These are phyloP conservation scores for Macroglossus sobrinus DNA, from an alignment of 2,113 vertebrate species.

Conservation along the genomic window DNA sequence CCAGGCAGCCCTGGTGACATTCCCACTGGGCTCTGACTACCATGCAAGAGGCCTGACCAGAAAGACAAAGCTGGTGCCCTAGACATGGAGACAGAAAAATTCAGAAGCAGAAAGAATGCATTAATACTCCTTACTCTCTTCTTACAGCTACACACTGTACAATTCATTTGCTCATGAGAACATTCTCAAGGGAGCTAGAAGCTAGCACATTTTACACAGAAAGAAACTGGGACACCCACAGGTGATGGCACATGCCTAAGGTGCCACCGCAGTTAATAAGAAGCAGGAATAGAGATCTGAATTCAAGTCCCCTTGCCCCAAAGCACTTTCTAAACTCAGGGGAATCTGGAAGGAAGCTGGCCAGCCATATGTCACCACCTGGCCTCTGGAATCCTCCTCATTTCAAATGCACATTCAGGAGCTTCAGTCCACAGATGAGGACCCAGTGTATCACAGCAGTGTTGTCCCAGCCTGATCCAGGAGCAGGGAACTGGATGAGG, in stretches of 20 bases:
- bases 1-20: neutral
- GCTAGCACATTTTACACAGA: neutral
- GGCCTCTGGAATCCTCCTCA: neutral
- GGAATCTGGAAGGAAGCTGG: neutral
- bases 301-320: too few species aligned
- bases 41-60: neutral
- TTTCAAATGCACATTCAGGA: neutral
- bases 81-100: rapidly evolving
- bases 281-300: neutral
- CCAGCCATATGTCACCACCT: too few species aligned
- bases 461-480: neutral
- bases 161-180: neutral
- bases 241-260: neutral
- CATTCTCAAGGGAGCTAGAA: neutral
- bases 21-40: neutral
- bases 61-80: neutral
- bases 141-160: rapidly evolving
- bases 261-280: rapidly evolving
- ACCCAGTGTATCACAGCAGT: rapidly evolving
- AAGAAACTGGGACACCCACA: neutral
- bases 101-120: neutral
- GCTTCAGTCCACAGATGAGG: neutral
- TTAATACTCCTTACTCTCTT: rapidly evolving
- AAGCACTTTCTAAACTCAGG: neutral
- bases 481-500: neutral